A percentile compares a stretch with the other conserved stretches of the same genome.
Conservation (phyloP, 1,140 invertebrate genomes). For the Leptinotarsa undecemlineata region DNA sequence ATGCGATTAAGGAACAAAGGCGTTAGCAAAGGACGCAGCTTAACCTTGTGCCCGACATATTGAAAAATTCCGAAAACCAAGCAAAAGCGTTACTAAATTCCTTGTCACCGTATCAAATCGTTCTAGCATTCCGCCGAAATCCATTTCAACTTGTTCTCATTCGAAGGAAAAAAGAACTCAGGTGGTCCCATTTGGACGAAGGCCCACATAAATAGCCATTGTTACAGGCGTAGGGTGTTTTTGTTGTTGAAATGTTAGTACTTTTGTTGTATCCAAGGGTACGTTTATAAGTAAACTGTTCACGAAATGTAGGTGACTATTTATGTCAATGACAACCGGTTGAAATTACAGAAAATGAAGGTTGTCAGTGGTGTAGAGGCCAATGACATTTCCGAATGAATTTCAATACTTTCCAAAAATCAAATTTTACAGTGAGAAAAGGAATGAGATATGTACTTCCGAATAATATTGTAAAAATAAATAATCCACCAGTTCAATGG, state of each 20-base stretch:
- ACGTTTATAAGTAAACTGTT: background rate
- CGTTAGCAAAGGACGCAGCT: background rate
- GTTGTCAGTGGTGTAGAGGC: background rate
- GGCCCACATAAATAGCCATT: slow-evolving; percentile 11
- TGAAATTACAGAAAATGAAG: background rate
- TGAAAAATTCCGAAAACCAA: slow-evolving; percentile 6
- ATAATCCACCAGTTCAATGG: too few relatives aligned
- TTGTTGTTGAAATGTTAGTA: slow-evolving; percentile 12
- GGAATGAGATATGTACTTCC: too few relatives aligned
- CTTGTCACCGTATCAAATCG: slow-evolving; percentile 11
- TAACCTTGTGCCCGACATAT: slow-evolving; percentile 10
- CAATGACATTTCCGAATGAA: too few relatives aligned
- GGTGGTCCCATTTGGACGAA: slow-evolving; percentile 15
- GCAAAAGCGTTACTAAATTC: slow-evolving; percentile 18
- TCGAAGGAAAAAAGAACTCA: slow-evolving; percentile 8
- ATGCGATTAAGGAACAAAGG: background rate
- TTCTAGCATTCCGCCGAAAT: background rate
- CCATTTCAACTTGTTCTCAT: slow-evolving; percentile 16
- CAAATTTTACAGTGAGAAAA: too few relatives aligned
- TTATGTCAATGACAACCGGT: background rate
- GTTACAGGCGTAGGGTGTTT: slow-evolving; percentile 10
- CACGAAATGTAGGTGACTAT: background rate
- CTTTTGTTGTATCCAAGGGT: slow-evolving; percentile 14
- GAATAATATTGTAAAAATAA: too few relatives aligned
- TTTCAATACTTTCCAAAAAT: too few relatives aligned